A percentile compares a stretch with the other conserved stretches of the same genome.
These are phyloP conservation scores for Mesoclemmys tuberculata DNA, from an alignment of 2,113 vertebrate species.

Conservation along the genomic window DNA sequence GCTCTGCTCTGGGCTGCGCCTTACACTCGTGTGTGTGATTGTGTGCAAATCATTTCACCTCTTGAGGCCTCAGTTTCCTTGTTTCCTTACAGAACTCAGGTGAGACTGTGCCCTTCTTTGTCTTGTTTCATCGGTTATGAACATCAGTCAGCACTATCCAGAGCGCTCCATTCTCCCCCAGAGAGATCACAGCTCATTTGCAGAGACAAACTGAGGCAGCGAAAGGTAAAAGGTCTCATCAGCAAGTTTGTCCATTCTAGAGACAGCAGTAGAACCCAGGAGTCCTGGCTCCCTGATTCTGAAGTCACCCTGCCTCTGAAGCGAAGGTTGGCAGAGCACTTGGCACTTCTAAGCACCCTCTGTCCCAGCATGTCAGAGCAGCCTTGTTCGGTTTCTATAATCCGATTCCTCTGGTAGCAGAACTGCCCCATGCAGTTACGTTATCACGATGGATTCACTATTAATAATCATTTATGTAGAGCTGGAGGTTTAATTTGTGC, in stretches of 20 bases:
- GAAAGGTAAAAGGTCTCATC: background rate
- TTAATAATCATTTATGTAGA: background rate
- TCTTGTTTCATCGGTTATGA: accelerated
- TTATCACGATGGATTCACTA: background rate
- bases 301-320: background rate
- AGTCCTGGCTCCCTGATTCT: background rate
- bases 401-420: background rate
- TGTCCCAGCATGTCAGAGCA: accelerated
- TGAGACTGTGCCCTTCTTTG: background rate
- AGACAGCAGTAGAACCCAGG: background rate
- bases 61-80: background rate
- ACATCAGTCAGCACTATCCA: accelerated
- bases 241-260: accelerated
- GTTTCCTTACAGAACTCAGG: background rate
- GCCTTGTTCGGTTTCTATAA: background rate
- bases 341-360: background rate
- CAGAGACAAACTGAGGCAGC: accelerated
- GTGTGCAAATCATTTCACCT: accelerated
- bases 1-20: background rate
- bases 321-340: background rate
- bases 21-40: background rate
- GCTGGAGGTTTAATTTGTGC: background rate
- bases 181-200: accelerated
- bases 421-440: background rate
- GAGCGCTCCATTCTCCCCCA: accelerated